Base-by-base conservation (phyloP, 2,113 vertebrate species). In the Lasiurus borealis region DNA sequence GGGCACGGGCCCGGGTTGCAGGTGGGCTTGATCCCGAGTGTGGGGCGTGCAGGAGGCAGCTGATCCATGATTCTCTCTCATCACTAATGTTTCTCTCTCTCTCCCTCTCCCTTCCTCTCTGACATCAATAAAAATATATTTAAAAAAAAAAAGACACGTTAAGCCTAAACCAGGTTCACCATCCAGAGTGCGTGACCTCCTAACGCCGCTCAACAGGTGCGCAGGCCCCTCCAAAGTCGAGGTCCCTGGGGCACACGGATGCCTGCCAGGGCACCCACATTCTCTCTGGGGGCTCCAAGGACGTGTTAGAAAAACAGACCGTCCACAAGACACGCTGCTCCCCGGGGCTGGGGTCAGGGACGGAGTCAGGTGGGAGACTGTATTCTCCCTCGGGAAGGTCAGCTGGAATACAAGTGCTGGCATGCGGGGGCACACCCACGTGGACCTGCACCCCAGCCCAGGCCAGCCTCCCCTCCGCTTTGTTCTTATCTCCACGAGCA, bases 401-500 rank as follows among this genome's bases (percentile, higher is more conserved):
- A 91, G 83, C 69, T 16, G 84, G 68, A 50, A 93, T 1, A 57
- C 81, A 71, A 46, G 75, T 12, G 40, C 46, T 1, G 0, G 3
- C 0, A 0, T 1, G 18, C 0, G 15, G 11, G n/a, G 0, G 1
- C 8, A 16, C 50, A 36, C 57, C 5, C 46, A 9, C 29, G 0
- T n/a, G 8, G 18, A 46, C 36, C 0, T 62, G 11, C n/a, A 23
- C 2, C 0, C 92, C 75, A 21, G 71, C 16, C 85, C 85, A 57
- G 81, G 90, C 13, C 0, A 23, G 82, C 69, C 90, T 66, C 82
- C 18, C 29, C 90, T 66, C 78, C 0, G 69, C 96, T 95, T 96
- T 76, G 97, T 98, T n/a, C n/a, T n/a, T 87, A 97, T 91, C 97
- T 97, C 97, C 94, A 97, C 98, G 98, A 98, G 98, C 97, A 92